Conservation (phyloP, 2,797 vertebrate species). For the Mus minutoides region DNA sequence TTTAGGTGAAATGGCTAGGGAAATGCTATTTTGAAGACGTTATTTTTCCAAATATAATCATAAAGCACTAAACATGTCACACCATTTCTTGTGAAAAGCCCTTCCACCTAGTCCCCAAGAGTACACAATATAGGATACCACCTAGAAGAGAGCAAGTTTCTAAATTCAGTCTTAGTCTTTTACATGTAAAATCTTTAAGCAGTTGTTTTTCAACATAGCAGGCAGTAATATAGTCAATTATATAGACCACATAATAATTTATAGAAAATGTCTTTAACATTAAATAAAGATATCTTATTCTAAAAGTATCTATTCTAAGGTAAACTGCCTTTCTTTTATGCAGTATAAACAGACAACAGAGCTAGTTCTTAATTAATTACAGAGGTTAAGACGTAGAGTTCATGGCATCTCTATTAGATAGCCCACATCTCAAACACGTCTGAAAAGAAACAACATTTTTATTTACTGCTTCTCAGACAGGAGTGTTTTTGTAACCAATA, state of each 20-base stretch:
- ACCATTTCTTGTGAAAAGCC: slow-evolving; percentile 38
- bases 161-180: slow-evolving; percentile 3
- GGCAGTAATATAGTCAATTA: slow-evolving; percentile 33
- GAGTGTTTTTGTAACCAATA: slow-evolving; percentile 59
- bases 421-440: neutral
- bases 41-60: slow-evolving; percentile 61
- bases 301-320: slow-evolving; percentile 57
- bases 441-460: slow-evolving; percentile 58
- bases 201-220: slow-evolving; percentile 51
- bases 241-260: slow-evolving; percentile 34
- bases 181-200: slow-evolving; percentile 45
- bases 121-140: slow-evolving; percentile 9
- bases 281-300: slow-evolving; percentile 30
- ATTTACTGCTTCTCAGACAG: slow-evolving; percentile 66
- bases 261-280: slow-evolving; percentile 60
- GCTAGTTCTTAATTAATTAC: slow-evolving; percentile 10
- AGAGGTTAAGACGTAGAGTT: slow-evolving; percentile 33
- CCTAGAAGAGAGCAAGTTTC: slow-evolving; percentile 49
- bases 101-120: neutral
- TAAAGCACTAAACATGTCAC: slow-evolving; percentile 31
- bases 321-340: slow-evolving; percentile 61
- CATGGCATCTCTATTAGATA: neutral
- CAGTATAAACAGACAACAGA: neutral
- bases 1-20: slow-evolving; percentile 17
- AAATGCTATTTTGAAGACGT: slow-evolving; percentile 41